Base-by-base conservation (phyloP, 2,113 vertebrate genomes). In the Ibidorhyncha struthersii region DNA sequence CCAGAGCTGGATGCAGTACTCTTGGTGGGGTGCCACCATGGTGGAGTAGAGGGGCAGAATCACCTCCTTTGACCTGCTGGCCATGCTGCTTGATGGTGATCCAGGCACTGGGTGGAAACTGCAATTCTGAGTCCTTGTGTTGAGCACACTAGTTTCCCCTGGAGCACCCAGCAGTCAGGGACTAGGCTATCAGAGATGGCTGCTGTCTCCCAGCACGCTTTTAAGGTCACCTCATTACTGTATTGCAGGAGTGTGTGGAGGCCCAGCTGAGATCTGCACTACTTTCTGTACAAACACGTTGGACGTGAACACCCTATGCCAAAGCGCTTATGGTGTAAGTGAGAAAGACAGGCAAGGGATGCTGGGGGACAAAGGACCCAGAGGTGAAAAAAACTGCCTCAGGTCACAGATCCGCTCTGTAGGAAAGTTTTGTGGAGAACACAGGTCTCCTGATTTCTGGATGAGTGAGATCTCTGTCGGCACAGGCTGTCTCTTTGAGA, bases 221-320 rank as follows among this genome's bases (percentile, higher is more conserved):
- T 67, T 63, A 55, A 88, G 53, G 79, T 74, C 80, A 80, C 7
- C n/a, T 50, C 0, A 0, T 82, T 79, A 43, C 8, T 4, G 0
- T 38, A 45, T 4, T 38, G 72, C 3, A 6, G 67, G n/a, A 83
- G 47, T 27, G 32, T 0, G 2, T 0, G 1, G 90, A 61, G 20
- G 40, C 36, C 58, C 82, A 70, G 76, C 76, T 86, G 86, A 86
- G 69, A 78, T 82, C 59, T 79, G 79, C 1, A 2, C 88, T 55
- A 41, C 76, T 71, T 96, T 91, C 63, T 56, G 71, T 25, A 74
- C 58, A 86, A 86, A 61, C 47, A 22, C 7, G 6, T 69, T 1
- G 14, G 47, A 86, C 47, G 43, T 1, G 9, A 93, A 76, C 50
- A 52, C 38, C 23, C 17, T 12, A 8, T 25, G 69, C 40, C 56